Evolutionary conservation across 2,113 vertebrate genomes (phyloP).

Genomic region (Gopherus evgoodei): DNA sequence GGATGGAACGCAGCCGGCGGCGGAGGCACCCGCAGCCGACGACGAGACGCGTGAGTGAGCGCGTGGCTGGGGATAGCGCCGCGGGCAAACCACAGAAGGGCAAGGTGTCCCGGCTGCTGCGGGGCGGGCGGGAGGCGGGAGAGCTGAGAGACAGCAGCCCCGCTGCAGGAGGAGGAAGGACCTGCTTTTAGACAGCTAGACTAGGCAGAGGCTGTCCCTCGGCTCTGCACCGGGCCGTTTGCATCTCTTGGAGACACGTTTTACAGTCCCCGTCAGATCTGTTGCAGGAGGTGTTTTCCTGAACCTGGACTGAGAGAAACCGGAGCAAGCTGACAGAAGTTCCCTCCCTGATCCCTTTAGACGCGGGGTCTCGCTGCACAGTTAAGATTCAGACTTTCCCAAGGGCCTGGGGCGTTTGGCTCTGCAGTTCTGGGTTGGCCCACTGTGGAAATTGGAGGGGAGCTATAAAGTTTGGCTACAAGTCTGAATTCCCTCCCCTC

Average conservation of each 20-base stretch:
- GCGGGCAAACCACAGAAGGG: too few species aligned
- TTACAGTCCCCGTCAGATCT: too few species aligned
- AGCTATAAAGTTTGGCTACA: background rate
- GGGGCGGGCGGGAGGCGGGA: too few species aligned
- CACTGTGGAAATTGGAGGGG: background rate
- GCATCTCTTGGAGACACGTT: too few species aligned
- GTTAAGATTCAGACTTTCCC: background rate
- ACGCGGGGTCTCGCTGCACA: background rate
- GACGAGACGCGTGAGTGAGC: background rate
- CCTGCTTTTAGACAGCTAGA: too few species aligned
- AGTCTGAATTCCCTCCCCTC: background rate
- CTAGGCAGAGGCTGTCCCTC: too few species aligned
- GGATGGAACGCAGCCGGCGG: rapidly evolving
- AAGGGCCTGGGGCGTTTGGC: background rate
- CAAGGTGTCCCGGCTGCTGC: too few species aligned
- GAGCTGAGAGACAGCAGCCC: too few species aligned
- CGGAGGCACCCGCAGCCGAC: background rate
- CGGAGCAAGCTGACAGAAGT: background rate
- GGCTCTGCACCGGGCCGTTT: too few species aligned
- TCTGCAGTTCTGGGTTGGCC: background rate
- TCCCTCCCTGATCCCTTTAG: background rate
- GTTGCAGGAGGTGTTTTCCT: background rate
- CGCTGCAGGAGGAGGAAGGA: too few species aligned
- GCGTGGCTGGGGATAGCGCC: background rate
- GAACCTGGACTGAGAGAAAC: background rate